Evolutionary conservation across 2,113 vertebrate genomes (phyloP).

Genomic region (Phyllopteryx taeniolatus): DNA sequence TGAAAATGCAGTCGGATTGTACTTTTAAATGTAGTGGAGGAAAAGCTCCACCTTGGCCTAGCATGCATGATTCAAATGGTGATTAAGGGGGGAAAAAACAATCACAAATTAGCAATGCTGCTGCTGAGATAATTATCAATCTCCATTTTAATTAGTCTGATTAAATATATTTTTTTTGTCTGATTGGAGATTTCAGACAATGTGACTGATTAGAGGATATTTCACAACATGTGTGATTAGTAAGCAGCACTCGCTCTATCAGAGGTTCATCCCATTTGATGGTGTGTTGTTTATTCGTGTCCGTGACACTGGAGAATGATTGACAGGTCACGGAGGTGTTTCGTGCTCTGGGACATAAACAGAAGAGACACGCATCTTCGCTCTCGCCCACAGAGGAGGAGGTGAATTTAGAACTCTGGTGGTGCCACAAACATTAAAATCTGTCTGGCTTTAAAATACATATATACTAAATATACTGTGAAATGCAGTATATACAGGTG

Average conservation of each 20-base stretch:
- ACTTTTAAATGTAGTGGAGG: not conserved
- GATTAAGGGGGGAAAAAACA: not conserved
- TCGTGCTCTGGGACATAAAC: not conserved
- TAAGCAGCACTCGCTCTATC: not conserved
- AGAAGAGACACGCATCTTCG: not conserved
- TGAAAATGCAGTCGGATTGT: not conserved
- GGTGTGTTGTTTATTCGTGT: not conserved
- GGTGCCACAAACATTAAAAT: not conserved
- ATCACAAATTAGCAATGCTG: not conserved
- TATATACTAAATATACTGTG: not conserved
- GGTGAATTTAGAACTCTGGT: not conserved
- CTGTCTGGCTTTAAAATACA: not conserved
- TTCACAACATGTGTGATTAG: not conserved
- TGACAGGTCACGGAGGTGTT: slow-evolving; percentile 5
- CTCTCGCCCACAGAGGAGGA: not conserved
- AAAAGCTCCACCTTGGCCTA: not conserved
- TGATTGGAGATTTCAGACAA: not conserved
- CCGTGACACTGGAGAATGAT: slow-evolving; percentile 1
- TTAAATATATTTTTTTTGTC: not conserved
- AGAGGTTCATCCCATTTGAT: not conserved
- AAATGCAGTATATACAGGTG: not conserved
- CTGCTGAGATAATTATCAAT: not conserved
- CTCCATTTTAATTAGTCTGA: not conserved
- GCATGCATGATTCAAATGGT: not conserved
- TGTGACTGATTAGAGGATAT: not conserved